phyloP scores from a whole-genome alignment of 1,140 invertebrate genomes.

The Halictus rubicundus region DNA sequence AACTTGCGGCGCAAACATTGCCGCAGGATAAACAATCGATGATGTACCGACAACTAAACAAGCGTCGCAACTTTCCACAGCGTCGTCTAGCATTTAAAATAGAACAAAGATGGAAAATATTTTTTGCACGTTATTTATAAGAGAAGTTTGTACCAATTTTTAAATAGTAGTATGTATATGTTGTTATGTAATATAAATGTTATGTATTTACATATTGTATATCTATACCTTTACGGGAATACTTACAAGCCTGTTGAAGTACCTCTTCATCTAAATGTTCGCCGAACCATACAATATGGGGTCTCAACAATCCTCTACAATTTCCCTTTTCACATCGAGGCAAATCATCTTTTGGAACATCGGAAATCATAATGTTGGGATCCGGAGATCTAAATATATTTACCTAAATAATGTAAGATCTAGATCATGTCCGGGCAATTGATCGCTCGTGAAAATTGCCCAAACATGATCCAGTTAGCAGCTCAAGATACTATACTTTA shows the following conservation, averaged over 20 bases:
- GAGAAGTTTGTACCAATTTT: neutral
- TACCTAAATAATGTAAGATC: neutral
- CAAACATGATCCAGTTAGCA: too few species aligned
- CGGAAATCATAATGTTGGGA: conserved; percentile 68
- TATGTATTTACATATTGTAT: neutral
- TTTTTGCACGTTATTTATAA: neutral
- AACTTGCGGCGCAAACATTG: conserved; percentile 93
- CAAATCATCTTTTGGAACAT: conserved; percentile 85
- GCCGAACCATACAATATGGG: conserved; percentile 95
- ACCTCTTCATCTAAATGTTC: conserved; percentile 87
- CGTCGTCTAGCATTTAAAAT: conserved; percentile 73
- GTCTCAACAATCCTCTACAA: conserved; percentile 89
- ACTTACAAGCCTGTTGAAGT: conserved; percentile 84
- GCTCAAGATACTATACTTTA: conserved; percentile 44
- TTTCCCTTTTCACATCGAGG: conserved; percentile 85
- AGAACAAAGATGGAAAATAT: neutral
- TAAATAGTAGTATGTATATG: neutral
- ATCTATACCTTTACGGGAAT: neutral
- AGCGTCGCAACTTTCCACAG: conserved; percentile 87
- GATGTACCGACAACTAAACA: conserved; percentile 94
- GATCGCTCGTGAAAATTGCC: too few species aligned
- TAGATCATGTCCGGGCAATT: neutral
- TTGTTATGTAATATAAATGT: neutral
- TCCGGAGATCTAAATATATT: conserved; percentile 70
- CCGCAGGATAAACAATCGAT: conserved; percentile 94